These are phyloP conservation scores for Phainopepla nitens DNA, from an alignment of 2,113 vertebrate species.

Conservation along the genomic window DNA sequence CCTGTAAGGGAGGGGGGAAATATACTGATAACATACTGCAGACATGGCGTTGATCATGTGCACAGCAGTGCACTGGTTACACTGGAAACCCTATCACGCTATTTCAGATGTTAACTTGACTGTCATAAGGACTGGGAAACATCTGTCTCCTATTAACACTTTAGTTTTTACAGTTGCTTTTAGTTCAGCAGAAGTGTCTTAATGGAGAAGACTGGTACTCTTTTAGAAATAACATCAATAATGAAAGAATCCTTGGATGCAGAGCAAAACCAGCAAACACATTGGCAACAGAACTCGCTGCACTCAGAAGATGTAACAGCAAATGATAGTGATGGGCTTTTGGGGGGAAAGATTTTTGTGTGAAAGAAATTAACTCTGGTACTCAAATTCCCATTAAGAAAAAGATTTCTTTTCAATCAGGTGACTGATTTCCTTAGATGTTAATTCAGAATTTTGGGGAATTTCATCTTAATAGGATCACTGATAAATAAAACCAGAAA, in stretches of 20 bases:
- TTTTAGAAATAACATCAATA: conserved; percentile 50
- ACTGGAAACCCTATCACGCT: neutral
- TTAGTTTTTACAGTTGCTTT: conserved; percentile 34
- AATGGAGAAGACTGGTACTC: conserved; percentile 28
- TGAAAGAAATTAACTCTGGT: neutral
- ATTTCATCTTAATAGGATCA: neutral
- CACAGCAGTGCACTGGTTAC: neutral
- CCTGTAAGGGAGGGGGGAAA: neutral
- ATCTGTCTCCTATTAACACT: conserved; percentile 40
- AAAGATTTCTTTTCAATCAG: neutral
- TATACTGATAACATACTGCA: neutral
- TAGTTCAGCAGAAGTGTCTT: conserved; percentile 28
- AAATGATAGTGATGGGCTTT: neutral
- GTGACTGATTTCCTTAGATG: neutral
- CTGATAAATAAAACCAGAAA: conserved; percentile 37
- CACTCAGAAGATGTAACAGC: conserved; percentile 15
- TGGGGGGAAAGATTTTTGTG: neutral
- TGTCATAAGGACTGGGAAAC: neutral
- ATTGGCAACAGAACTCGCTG: conserved; percentile 14
- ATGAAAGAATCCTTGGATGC: conserved; percentile 43
- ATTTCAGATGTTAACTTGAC: conserved; percentile 37
- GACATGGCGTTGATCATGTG: neutral
- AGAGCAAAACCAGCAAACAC: conserved; percentile 29
- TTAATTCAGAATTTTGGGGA: conserved; percentile 2
- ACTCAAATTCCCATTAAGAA: neutral